Conservation (phyloP, 2,113 vertebrate genomes). For the Ophiodon elongatus region DNA sequence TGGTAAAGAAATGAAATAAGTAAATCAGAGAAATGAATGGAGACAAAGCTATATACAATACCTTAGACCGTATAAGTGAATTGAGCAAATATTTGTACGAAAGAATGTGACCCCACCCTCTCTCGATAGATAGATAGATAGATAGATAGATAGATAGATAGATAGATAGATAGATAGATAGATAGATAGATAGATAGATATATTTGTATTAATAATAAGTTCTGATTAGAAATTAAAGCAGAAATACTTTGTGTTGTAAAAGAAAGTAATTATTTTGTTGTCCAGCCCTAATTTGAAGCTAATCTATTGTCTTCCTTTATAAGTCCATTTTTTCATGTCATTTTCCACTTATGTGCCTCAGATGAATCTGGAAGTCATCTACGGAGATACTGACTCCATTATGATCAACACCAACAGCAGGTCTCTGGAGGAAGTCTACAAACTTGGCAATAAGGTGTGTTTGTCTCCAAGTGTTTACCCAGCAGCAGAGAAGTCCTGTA, state of each 20-base stretch:
- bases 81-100: neutral
- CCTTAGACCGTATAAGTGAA: neutral
- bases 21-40: neutral
- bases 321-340: neutral
- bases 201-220: no score
- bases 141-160: no score
- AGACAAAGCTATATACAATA: neutral
- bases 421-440: slow-evolving; percentile 94
- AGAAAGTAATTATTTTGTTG: neutral
- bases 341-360: slow-evolving; percentile 62
- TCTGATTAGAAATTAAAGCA: neutral
- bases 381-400: slow-evolving; percentile 98
- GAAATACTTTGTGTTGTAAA: neutral
- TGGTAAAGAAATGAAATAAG: neutral
- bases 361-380: slow-evolving; percentile 99
- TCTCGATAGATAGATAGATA: no score
- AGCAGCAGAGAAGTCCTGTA: neutral
- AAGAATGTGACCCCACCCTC: no score
- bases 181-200: no score
- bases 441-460: slow-evolving; percentile 94
- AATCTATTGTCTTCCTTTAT: neutral
- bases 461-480: neutral
- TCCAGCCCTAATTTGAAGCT: neutral
- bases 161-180: no score
- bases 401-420: slow-evolving; percentile 99